Evolutionary conservation across 2,888 invertebrate species (phyloP).

Genomic region (Xiphydria camelus): DNA sequence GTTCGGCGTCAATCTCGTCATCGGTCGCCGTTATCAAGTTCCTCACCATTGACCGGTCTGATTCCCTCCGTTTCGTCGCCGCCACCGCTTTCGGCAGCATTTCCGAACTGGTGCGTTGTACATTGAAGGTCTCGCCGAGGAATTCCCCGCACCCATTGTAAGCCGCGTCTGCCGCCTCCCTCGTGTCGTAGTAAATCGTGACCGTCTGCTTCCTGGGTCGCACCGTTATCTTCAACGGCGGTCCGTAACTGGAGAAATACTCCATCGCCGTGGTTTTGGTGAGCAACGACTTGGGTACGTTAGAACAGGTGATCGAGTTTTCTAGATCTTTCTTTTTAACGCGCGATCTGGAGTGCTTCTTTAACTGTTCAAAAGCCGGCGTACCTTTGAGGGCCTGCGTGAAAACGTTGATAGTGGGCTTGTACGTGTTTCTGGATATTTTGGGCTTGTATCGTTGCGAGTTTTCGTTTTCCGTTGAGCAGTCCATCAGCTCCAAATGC

Average conservation of each 20-base stretch:
- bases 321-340: slow-evolving; percentile 26
- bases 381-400: slow-evolving; percentile 33
- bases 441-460: slow-evolving; percentile 28
- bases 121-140: slow-evolving; percentile 66
- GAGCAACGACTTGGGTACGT: slow-evolving; percentile 68
- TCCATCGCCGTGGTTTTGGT: slow-evolving; percentile 66
- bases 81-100: slow-evolving; percentile 49
- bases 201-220: slow-evolving; percentile 69
- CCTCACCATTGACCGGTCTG: slow-evolving; percentile 25
- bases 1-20: slow-evolving; percentile 71
- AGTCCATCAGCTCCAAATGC: slow-evolving; percentile 1
- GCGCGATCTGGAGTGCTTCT: slow-evolving; percentile 33
- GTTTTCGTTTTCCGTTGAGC: background rate
- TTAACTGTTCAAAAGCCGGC: slow-evolving; percentile 28
- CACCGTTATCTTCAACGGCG: slow-evolving; percentile 67
- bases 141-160: slow-evolving; percentile 65
- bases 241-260: slow-evolving; percentile 75
- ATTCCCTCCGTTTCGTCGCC: slow-evolving; percentile 35
- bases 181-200: slow-evolving; percentile 70
- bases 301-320: slow-evolving; percentile 59
- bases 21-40: slow-evolving; percentile 57
- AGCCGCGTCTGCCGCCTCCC: slow-evolving; percentile 64
- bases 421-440: slow-evolving; percentile 28
- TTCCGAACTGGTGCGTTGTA: slow-evolving; percentile 62
- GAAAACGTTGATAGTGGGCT: slow-evolving; percentile 29